phyloP scores from a whole-genome alignment of 2,888 invertebrate genomes.

The Keiferia lycopersicella region DNA sequence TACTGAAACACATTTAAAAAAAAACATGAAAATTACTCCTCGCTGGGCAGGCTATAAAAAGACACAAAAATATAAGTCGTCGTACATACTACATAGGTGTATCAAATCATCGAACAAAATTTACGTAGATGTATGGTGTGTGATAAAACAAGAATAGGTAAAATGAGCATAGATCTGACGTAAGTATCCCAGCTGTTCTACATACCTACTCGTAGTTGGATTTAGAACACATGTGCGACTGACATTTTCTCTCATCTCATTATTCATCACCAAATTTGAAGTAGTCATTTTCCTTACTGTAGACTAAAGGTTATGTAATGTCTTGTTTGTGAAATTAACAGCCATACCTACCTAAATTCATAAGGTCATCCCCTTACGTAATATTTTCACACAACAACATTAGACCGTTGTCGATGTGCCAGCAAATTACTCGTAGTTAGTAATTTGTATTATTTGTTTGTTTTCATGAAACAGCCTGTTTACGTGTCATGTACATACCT shows the following conservation, averaged over 20 bases:
- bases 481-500: no score
- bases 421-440: neutral
- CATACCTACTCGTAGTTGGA: no score
- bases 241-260: slow-evolving; percentile 33
- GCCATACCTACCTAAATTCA: neutral
- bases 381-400: neutral
- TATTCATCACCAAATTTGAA: slow-evolving; percentile 35
- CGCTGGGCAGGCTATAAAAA: no score
- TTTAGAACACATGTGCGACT: slow-evolving; percentile 4
- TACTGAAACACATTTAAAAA: no score
- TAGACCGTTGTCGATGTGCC: slow-evolving; percentile 8
- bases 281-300: neutral
- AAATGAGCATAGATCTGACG: no score
- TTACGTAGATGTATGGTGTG: no score
- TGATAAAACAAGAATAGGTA: no score
- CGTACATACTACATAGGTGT: no score
- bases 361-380: neutral
- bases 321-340: neutral
- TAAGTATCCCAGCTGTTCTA: no score
- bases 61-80: no score
- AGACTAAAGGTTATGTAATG: neutral
- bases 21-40: no score
- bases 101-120: no score
- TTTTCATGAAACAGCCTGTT: neutral
- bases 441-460: slow-evolving; percentile 6